Base-by-base conservation (phyloP, 2,113 vertebrate genomes). In the Ranitomeya imitator region DNA sequence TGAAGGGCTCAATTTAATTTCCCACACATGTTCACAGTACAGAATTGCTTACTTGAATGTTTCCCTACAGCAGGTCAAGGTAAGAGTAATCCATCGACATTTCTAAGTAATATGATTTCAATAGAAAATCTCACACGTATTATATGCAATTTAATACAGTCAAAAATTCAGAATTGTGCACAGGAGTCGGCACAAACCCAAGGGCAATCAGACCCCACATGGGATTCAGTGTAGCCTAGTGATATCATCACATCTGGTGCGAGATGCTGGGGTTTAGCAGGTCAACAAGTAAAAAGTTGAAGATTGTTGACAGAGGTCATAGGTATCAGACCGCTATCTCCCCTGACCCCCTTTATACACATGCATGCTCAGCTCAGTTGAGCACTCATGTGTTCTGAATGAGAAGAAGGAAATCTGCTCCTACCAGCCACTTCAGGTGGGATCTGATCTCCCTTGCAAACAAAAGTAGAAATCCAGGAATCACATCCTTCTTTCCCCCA, bases 1-100 rank as follows among this genome's bases (percentile, higher is more conserved):
- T 74, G 71, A 74, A 74, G 71, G 10, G 69, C 1, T 74, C 51
- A 45, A 74, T 74, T 74, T 74, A 45, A 74, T 74, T 74, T 74
- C 45, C 31, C 31, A 74, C 31, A 74, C 7, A 73, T 73, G 71
- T 74, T 74, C 31, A 0, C 13, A 18, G 16, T 13, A 45, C 7
- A 74, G 7, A 74, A 15, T 74, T 74, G 71, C 19, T 74, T 74
- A 45, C 71, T 8, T 45, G 31, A 74, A 74, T 74, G 6, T 74
- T 74, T 74, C 37, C 3, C 71, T 73, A 37, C 16, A 19, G 2
- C 4, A 19, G 37, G 71, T 51, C 69, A 73, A 73, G 69, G 69
- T 73, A 37, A 51, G 10, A 14, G 37, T 51, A 51, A 74, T 45
- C 16, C 71, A 74, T 45, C 51, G 69, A 74, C 71, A 74, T 74